These are phyloP conservation scores for Elanoides forficatus DNA, from an alignment of 2,113 vertebrate species.

Conservation along the genomic window DNA sequence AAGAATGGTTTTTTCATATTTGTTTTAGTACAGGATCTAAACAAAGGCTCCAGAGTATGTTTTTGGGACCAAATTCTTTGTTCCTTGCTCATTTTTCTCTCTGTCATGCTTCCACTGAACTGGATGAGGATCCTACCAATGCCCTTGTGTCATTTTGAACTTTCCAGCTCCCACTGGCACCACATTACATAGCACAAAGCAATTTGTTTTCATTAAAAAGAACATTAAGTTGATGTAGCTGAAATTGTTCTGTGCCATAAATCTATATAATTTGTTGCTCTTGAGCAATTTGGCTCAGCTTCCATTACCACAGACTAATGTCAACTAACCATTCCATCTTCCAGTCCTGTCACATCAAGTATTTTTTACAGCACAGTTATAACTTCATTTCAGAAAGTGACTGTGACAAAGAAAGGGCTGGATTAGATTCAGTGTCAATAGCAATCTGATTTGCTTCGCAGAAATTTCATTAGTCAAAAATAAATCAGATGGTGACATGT, in stretches of 20 bases:
- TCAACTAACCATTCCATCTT: slow-evolving; percentile 52
- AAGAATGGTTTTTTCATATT: background rate
- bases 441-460: slow-evolving; percentile 34
- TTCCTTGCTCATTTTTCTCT: background rate
- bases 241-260: slow-evolving; percentile 31
- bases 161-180: background rate
- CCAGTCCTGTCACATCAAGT: slow-evolving; percentile 39
- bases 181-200: background rate
- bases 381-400: slow-evolving; percentile 49
- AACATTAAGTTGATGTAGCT: slow-evolving; percentile 13
- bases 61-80: background rate
- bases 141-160: slow-evolving; percentile 10
- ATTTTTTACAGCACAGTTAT: slow-evolving; percentile 28
- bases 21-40: background rate
- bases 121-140: background rate
- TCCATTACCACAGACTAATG: slow-evolving; percentile 32
- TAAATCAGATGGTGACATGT: slow-evolving; percentile 16
- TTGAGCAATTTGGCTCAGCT: slow-evolving; percentile 14
- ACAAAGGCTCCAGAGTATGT: background rate
- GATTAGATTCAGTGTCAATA: slow-evolving; percentile 22
- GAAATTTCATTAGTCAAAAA: slow-evolving; percentile 46
- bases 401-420: slow-evolving; percentile 29
- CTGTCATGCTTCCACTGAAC: background rate
- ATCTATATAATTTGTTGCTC: slow-evolving; percentile 47
- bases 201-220: slow-evolving; percentile 48